Evolutionary conservation across 2,888 invertebrate species (phyloP), one percentile per base, ranked within the genome.

Genomic region (Microctonus hyperodae): DNA sequence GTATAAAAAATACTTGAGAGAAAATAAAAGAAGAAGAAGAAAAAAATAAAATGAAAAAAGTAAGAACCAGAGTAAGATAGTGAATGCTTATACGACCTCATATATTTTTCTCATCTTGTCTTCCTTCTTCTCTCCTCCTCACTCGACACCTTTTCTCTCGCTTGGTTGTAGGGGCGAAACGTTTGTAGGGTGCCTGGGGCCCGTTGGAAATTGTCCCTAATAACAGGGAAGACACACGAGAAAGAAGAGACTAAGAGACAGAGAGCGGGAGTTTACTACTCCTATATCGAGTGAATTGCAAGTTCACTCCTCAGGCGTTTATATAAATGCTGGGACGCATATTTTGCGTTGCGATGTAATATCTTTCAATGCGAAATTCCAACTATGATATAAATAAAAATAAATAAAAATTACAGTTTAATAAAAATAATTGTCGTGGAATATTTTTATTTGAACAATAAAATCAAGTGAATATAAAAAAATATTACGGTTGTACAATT

Each of bases 201-300:
- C 77, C 76, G 81, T 79, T 82, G 82, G 81, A 83, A 83, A 83
- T 83, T 83, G 83, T 83, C 83, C 82, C 79, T 83, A 83, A 83
- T 83, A 83, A 83, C 82, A 83, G 83, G 82, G 82, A 82, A 80
- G 75, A 71, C 73, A 44, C 16, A 16, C 44, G 44, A 44, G 44
- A 44, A 16, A 16, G 16, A 44, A 44, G 44, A 44, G 44, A 44
- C 16, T 7, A 7, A 28, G 28, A 70, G 71, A 69, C 22, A 44
- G 44, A 59, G 44, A 55, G 72, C 75, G 74, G n/a, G n/a, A 75
- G 76, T 79, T 76, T 77, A 7, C 2, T 44, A 78, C 79, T 80
- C 78, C 79, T 81, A 80, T 44, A 44, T 80, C 79, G n/a, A n/a
- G 74, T 75, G 76, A 76, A 77, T 77, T 75, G 75, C 76, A 73